Conservation (phyloP, 2,888 invertebrate genomes). For the Erannis defoliaria region DNA sequence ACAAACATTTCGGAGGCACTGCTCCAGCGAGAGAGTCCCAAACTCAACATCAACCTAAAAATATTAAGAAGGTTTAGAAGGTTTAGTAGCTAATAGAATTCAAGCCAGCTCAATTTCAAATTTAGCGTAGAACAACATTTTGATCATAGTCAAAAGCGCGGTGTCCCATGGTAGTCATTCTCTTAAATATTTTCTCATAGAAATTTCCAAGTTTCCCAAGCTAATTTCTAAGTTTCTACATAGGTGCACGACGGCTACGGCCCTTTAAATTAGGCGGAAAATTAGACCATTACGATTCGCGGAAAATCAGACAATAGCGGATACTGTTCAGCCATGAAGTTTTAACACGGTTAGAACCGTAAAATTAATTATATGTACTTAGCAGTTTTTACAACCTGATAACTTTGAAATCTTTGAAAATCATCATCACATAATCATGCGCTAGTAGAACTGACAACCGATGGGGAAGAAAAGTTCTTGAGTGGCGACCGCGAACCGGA, state of each 20-base stretch:
- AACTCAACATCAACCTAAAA: too few relatives aligned
- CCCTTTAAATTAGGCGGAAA: constrained; percentile 16
- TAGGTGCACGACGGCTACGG: not conserved
- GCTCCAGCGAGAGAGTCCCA: too few relatives aligned
- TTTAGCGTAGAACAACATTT: too few relatives aligned
- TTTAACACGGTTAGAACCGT: not conserved
- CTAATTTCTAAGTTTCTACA: constrained; percentile 1
- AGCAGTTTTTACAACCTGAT: not conserved
- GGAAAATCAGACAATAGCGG: constrained; percentile 6
- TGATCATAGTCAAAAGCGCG: too few relatives aligned
- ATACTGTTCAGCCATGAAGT: not conserved
- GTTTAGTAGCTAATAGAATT: too few relatives aligned
- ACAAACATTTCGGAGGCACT: too few relatives aligned
- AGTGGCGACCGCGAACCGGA: too few relatives aligned
- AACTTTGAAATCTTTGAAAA: not conserved
- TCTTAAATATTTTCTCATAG: not conserved
- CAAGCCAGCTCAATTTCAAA: too few relatives aligned
- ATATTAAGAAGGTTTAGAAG: too few relatives aligned
- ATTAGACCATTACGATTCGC: not conserved
- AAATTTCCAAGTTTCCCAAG: not conserved
- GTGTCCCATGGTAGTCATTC: not conserved
- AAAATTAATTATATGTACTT: constrained; percentile 7
- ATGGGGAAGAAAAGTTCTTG: too few relatives aligned
- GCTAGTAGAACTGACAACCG: too few relatives aligned
- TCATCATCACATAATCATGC: too few relatives aligned